Conservation (phyloP, 2,113 vertebrate genomes). For the Pampusana beccarii region DNA sequence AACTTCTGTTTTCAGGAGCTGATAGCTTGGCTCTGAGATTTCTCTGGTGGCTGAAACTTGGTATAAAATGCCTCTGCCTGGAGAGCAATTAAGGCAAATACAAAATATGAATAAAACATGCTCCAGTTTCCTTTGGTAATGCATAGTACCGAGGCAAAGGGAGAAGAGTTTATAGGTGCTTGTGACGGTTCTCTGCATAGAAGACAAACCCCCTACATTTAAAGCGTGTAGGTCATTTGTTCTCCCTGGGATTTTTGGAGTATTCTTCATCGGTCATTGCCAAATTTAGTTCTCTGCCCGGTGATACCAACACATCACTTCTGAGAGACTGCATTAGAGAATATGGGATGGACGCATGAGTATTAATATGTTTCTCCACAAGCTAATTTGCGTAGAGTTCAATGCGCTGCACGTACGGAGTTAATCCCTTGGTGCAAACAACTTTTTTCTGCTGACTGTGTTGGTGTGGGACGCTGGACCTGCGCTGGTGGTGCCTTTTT, state of each 20-base stretch:
- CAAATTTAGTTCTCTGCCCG: background rate
- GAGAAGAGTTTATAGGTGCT: background rate
- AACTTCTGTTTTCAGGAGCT: conserved; percentile 21
- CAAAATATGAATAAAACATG: background rate
- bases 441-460: background rate
- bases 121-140: background rate
- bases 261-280: background rate
- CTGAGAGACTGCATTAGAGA: background rate
- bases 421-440: background rate
- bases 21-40: background rate
- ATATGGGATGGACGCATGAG: accelerated
- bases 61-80: conserved; percentile 11
- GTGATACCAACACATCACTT: accelerated
- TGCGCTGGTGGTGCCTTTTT: background rate
- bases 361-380: background rate
- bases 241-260: background rate
- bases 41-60: conserved; percentile 27
- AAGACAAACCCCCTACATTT: background rate
- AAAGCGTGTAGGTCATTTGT: background rate
- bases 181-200: background rate
- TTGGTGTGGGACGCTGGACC: accelerated
- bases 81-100: conserved; percentile 17
- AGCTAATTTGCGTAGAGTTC: background rate
- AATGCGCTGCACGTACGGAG: accelerated
- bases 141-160: background rate